phyloP scores from a whole-genome alignment of 2,888 invertebrate genomes.

The Tachystola acroxantha region DNA sequence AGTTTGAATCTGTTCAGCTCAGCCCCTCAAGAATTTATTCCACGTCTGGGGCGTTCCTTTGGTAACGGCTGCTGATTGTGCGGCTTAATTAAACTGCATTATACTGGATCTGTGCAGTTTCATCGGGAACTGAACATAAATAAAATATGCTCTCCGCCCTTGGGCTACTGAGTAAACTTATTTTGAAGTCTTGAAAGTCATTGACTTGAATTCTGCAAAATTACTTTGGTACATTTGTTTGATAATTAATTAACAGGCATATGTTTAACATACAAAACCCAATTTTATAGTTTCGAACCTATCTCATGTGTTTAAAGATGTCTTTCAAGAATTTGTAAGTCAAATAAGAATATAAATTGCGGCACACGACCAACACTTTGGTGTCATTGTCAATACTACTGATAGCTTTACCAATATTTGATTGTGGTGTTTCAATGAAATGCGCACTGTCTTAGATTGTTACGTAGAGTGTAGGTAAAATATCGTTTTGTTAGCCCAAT shows the following conservation, averaged over 20 bases:
- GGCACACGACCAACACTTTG: conserved; percentile 36
- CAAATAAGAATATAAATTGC: conserved; percentile 23
- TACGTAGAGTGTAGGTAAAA: no score
- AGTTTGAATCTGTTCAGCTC: conserved; percentile 32
- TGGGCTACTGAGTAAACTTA: background rate
- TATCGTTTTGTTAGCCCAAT: no score
- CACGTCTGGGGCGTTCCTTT: conserved; percentile 70
- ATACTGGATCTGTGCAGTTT: conserved; percentile 52
- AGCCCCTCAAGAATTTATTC: conserved; percentile 68
- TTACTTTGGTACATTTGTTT: no score
- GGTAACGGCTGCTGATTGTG: conserved; percentile 70
- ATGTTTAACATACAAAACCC: no score
- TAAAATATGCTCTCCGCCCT: conserved; percentile 5
- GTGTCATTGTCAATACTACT: conserved; percentile 31
- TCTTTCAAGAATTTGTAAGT: conserved; percentile 27
- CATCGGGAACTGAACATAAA: conserved; percentile 24
- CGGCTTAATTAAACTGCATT: conserved; percentile 71
- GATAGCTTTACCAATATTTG: conserved; percentile 40
- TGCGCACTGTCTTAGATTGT: conserved; percentile 21
- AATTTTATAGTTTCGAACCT: no score
- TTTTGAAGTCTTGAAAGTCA: background rate
- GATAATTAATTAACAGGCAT: no score
- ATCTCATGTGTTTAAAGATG: background rate
- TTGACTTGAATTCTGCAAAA: background rate
- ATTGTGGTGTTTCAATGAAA: conserved; percentile 24